Conservation (phyloP, 2,888 invertebrate genomes). For the Troilus luridus region DNA sequence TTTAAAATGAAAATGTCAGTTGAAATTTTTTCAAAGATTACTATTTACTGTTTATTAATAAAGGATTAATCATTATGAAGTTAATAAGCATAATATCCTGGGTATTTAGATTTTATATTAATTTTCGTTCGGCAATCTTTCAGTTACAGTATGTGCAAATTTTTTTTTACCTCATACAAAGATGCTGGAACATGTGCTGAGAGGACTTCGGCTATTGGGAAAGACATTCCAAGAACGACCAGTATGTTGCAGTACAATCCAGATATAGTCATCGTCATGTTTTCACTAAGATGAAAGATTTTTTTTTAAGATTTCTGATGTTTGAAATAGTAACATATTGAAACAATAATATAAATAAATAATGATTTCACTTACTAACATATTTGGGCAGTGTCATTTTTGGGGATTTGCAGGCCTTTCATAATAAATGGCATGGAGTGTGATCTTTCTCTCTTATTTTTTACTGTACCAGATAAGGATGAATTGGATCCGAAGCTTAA, state of each 20-base stretch:
- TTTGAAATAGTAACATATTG: not conserved
- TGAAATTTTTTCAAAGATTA: not conserved
- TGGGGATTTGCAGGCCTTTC: conserved; percentile 48
- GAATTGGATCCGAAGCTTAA: conserved; percentile 28
- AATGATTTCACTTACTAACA: conserved; percentile 56
- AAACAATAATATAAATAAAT: not conserved
- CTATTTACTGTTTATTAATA: not conserved
- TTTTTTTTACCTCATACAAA: conserved; percentile 56
- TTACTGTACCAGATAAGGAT: not conserved
- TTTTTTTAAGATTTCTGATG: not conserved
- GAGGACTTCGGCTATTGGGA: conserved; percentile 61
- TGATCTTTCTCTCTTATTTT: conserved; percentile 43
- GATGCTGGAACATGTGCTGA: conserved; percentile 51
- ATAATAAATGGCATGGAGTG: conserved; percentile 61
- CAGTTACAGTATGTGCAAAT: not conserved
- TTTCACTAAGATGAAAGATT: conserved; percentile 57
- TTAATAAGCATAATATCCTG: not conserved
- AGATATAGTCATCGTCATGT: conserved; percentile 60
- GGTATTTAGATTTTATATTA: not conserved
- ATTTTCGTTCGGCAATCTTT: not conserved
- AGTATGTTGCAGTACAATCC: conserved; percentile 61
- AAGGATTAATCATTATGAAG: not conserved
- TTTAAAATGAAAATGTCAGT: not conserved
- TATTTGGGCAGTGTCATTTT: conserved; percentile 57
- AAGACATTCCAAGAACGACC: conserved; percentile 61